phyloP scores from a whole-genome alignment of 2,113 vertebrate genomes.

The Nycticebus coucang region DNA sequence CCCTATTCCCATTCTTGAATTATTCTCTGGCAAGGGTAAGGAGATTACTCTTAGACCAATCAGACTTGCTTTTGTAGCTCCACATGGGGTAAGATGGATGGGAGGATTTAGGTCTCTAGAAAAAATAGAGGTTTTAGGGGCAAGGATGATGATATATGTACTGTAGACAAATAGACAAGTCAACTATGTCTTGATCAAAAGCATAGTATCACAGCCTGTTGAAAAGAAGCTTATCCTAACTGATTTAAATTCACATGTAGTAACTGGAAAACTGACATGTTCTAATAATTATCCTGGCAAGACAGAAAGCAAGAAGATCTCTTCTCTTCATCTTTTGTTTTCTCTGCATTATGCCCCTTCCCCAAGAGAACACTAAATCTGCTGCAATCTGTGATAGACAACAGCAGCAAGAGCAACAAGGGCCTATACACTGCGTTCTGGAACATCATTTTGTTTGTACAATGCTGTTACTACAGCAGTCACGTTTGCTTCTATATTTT shows the following conservation, averaged over 20 bases:
- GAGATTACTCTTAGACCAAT: not conserved
- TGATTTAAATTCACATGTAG: slow-evolving; percentile 45
- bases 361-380: not conserved
- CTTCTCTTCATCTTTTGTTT: not conserved
- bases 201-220: not conserved
- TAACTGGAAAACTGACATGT: slow-evolving; percentile 1
- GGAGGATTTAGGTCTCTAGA: not conserved
- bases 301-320: not conserved
- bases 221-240: slow-evolving; percentile 1
- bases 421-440: not conserved
- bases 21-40: not conserved
- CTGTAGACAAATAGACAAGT: not conserved
- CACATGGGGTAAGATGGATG: not conserved
- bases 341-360: not conserved
- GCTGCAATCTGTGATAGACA: not conserved
- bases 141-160: not conserved
- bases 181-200: slow-evolving; percentile 12
- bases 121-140: not conserved
- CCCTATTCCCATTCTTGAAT: not conserved
- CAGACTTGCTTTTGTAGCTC: not conserved
- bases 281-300: not conserved
- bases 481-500: slow-evolving; percentile 6
- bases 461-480: not conserved
- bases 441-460: slow-evolving; percentile 32
- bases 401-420: not conserved